Evolutionary conservation across 2,113 vertebrate species (phyloP).

Genomic region (Micronycteris hirsuta): DNA sequence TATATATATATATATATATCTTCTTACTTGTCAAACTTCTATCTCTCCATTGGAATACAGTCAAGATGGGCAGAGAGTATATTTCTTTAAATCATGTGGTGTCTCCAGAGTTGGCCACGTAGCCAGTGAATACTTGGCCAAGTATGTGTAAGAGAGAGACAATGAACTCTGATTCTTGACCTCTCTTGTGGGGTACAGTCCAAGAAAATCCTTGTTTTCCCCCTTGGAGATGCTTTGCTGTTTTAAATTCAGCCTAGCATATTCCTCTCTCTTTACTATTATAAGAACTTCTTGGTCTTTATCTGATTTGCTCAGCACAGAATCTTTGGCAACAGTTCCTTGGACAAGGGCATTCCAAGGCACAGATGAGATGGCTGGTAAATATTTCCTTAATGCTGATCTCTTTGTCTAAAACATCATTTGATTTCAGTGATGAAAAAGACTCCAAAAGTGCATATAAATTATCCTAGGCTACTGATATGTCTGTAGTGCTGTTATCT

Average conservation of each 20-base stretch:
- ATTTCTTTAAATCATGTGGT: background rate
- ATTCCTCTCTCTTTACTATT: background rate
- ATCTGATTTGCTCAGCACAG: background rate
- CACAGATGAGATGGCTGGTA: background rate
- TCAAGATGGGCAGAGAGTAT: background rate
- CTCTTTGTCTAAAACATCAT: background rate
- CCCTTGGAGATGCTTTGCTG: background rate
- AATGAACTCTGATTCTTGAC: background rate
- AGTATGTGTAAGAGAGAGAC: background rate
- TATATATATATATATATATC: too few species aligned
- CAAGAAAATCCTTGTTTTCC: background rate
- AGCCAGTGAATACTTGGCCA: background rate
- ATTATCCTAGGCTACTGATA: background rate
- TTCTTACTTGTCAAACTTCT: background rate
- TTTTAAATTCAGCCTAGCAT: background rate
- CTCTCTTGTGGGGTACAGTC: background rate
- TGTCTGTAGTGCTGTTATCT: background rate
- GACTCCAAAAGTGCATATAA: background rate
- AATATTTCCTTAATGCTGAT: background rate
- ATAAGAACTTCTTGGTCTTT: background rate
- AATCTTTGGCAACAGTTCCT: background rate
- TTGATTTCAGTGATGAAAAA: background rate
- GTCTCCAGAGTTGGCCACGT: background rate
- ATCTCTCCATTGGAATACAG: background rate
- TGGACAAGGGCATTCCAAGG: background rate